Percentiles rank a stretch among this genome's conserved stretches.
Conservation (phyloP, 2,113 vertebrate genomes). For the Sylvia atricapilla region DNA sequence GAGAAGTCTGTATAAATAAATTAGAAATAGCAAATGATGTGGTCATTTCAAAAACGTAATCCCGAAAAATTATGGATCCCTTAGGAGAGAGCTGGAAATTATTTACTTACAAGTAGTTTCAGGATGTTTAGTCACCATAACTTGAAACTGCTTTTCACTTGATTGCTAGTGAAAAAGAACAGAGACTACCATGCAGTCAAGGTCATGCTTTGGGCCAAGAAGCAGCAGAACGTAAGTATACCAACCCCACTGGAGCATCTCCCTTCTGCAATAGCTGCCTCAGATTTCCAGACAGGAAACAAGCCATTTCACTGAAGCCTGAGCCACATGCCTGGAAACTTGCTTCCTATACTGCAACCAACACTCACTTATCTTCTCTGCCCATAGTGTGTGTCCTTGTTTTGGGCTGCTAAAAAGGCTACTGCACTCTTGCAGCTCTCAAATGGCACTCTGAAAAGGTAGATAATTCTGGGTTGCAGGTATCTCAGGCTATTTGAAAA, state of each 20-base stretch:
- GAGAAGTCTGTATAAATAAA: not conserved
- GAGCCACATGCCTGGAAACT: not conserved
- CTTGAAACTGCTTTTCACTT: not conserved
- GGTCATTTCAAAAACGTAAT: not conserved
- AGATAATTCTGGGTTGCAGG: not conserved
- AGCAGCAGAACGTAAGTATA: not conserved
- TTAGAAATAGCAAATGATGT: not conserved
- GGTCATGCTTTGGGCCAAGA: not conserved
- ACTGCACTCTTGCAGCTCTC: not conserved
- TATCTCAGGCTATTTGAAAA: not conserved
- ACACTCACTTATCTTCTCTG: not conserved
- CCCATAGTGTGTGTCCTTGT: rapidly evolving
- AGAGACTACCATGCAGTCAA: not conserved
- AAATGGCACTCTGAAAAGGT: not conserved
- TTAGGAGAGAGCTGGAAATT: not conserved
- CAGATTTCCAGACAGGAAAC: not conserved
- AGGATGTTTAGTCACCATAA: not conserved
- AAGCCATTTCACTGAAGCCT: not conserved
- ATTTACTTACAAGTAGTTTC: slow-evolving; percentile 4
- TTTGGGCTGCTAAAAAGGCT: not conserved
- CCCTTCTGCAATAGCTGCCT: not conserved
- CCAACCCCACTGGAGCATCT: not conserved
- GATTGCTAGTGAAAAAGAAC: not conserved
- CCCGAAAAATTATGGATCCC: not conserved
- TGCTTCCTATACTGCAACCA: not conserved